Evolutionary conservation across 2,113 vertebrate species (phyloP).

Genomic region (Pelodiscus sinensis): DNA sequence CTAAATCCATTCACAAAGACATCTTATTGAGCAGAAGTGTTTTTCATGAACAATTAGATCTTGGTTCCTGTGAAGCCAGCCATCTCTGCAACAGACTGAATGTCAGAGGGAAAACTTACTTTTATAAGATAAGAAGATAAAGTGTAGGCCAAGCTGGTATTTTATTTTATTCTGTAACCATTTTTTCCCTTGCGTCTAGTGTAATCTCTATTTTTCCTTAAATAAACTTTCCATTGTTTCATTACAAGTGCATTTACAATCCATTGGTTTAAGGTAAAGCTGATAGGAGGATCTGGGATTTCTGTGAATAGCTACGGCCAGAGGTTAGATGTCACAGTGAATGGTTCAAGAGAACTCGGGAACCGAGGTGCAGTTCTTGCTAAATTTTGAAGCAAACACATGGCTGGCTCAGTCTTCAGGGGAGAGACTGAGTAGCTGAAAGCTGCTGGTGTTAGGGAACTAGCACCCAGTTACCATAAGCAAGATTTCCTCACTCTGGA

Average conservation of each 20-base stretch:
- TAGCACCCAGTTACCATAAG: background rate
- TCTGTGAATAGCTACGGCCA: background rate
- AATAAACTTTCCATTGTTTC: background rate
- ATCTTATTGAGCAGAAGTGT: background rate
- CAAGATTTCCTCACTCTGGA: background rate
- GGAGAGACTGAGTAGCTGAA: background rate
- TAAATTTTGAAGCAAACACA: background rate
- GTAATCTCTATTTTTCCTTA: background rate
- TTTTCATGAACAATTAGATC: background rate
- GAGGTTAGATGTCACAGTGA: background rate
- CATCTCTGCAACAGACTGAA: background rate
- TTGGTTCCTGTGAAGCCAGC: background rate
- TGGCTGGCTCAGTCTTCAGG: background rate
- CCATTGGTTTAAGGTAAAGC: background rate
- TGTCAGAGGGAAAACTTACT: background rate
- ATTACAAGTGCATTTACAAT: background rate
- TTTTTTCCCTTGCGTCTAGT: background rate
- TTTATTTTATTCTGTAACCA: background rate
- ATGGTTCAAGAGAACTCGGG: background rate
- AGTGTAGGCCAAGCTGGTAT: background rate
- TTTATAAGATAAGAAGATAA: background rate
- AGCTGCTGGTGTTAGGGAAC: background rate
- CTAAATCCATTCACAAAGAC: background rate
- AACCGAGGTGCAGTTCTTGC: background rate
- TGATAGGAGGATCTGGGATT: background rate